Evolutionary conservation across 1,140 invertebrate species (phyloP).

Genomic region (Dendroctonus valens): DNA sequence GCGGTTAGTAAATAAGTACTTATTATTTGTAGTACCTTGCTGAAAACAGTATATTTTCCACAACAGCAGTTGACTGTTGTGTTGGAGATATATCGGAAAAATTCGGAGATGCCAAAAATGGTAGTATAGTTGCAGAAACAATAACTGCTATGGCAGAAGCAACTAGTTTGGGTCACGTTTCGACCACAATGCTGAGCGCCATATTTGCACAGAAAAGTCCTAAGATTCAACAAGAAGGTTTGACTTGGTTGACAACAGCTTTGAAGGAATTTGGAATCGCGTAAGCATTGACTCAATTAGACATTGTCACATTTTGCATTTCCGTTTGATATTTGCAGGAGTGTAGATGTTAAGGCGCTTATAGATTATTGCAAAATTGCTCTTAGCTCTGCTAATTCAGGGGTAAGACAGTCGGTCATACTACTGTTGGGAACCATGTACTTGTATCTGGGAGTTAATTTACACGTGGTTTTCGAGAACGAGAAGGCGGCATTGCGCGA

Average conservation of each 20-base stretch:
- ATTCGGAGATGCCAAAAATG: conserved; percentile 81
- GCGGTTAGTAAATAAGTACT: no score
- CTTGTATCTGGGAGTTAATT: conserved; percentile 74
- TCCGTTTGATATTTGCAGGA: conserved; percentile 50
- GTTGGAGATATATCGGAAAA: conserved; percentile 81
- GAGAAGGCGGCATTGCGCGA: conserved; percentile 84
- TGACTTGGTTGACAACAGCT: conserved; percentile 75
- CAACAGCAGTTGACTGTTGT: conserved; percentile 71
- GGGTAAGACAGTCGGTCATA: conserved; percentile 74
- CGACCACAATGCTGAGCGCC: conserved; percentile 67
- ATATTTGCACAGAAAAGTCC: conserved; percentile 89
- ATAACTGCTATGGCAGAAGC: conserved; percentile 76
- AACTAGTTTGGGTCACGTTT: conserved; percentile 72
- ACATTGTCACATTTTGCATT: neutral
- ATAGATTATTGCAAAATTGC: conserved; percentile 82
- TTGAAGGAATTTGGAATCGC: conserved; percentile 83
- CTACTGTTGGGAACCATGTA: conserved; percentile 69
- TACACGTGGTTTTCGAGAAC: conserved; percentile 79
- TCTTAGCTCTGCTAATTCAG: conserved; percentile 78
- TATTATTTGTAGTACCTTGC: conserved; percentile 58
- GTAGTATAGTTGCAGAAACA: conserved; percentile 65
- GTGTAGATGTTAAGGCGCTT: conserved; percentile 74
- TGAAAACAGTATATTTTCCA: conserved; percentile 71
- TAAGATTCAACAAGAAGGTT: conserved; percentile 83
- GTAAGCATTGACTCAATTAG: conserved; percentile 50